Base-by-base conservation (phyloP, 2,797 vertebrate species). In the Apodemus agrarius region DNA sequence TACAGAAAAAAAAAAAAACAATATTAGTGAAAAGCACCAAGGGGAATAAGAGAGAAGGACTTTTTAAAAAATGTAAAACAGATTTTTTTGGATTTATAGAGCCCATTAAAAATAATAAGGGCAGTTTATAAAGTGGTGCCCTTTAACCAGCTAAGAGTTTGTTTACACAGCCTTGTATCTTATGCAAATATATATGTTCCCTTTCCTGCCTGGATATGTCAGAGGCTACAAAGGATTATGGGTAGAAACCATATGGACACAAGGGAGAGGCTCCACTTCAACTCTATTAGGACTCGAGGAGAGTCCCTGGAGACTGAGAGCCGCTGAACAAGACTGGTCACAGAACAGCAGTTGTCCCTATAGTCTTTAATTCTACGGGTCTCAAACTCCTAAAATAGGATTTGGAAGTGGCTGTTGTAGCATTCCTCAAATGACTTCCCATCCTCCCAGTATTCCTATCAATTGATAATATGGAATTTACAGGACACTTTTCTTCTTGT, bases 101-200 rank as follows among this genome's bases (percentile, higher is more conserved):
- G 10, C 31, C 63, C 34, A 57, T 80, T 93, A 34, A 74, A 91
- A 86, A 80, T 40, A 17, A 24, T 79, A 80, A 94, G 75, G 82
- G 17, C 26, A 86, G 26, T 91, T 94, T 89, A 86, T 90, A 87
- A 88, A 92, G 75, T 96, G 65, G 89, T 96, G 72, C 80, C 92
- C 81, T 97, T 88, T 93, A 79, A 76, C 46, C 21, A 1, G 46
- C 1, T 87, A 63, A 94, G 75, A 81, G 40, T 91, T 86, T 96
- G 92, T 95, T 96, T 97, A 74, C 72, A 46, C n/a, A 92, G 67
- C 85, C 84, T 84, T 88, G 72, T 57, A 78, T 43, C 93, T 96
- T 92, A 89, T 83, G 86, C 93, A 84, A 97, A 90, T 75, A 97
- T 12, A 6, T 91, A 11, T 75, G 90, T 17, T 94, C 65, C 89